Evolutionary conservation across 1,140 invertebrate genomes (phyloP).

Genomic region (Probaryconus sp.): DNA sequence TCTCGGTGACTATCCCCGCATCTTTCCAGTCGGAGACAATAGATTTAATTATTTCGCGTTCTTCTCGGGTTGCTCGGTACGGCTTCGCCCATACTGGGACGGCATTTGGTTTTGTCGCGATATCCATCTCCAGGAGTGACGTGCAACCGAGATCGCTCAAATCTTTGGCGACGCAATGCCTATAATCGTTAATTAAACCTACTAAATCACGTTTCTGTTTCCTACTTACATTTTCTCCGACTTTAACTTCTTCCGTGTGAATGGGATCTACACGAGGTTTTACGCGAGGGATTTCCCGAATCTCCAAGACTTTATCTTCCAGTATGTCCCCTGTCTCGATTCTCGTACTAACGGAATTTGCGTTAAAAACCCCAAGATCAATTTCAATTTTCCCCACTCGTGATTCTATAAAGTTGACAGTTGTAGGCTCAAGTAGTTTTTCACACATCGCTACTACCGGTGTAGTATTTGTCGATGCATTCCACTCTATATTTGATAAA

Average conservation of each 20-base stretch:
- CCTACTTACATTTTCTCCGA: constrained; percentile 12
- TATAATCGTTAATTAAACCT: constrained; percentile 22
- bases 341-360: too few relatives aligned
- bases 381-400: too few relatives aligned
- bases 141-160: constrained; percentile 24
- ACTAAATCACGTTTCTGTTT: constrained; percentile 14
- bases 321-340: not conserved
- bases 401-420: too few relatives aligned
- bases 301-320: not conserved
- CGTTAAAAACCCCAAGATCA: too few relatives aligned
- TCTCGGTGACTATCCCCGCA: constrained; percentile 14
- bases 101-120: not conserved
- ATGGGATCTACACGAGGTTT: not conserved
- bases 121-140: constrained; percentile 1
- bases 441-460: too few relatives aligned
- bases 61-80: not conserved
- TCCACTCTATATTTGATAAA: too few relatives aligned
- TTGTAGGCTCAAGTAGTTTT: too few relatives aligned
- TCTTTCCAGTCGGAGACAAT: constrained; percentile 29
- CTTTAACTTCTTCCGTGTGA: constrained; percentile 6
- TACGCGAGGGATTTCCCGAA: not conserved
- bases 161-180: constrained; percentile 21
- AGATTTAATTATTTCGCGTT: constrained; percentile 29
- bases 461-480: too few relatives aligned
- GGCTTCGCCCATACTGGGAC: not conserved